Conservation (phyloP, 2,888 invertebrate genomes). For the Bursaphelenchus okinawaensis region DNA sequence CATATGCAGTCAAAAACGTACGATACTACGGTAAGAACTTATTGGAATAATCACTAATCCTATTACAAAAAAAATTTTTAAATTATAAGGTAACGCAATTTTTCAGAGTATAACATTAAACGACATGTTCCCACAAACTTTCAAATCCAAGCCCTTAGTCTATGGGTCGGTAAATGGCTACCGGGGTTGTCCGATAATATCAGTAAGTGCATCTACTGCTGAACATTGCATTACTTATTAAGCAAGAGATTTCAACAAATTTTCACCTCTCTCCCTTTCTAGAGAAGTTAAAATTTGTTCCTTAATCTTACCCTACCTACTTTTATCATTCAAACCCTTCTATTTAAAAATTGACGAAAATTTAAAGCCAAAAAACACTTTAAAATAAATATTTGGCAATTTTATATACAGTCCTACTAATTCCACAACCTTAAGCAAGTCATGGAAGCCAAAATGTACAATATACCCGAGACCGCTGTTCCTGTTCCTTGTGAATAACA, state of each 20-base stretch:
- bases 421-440: not conserved
- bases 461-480: not conserved
- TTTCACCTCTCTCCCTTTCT: too few relatives aligned
- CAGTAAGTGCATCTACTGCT: too few relatives aligned
- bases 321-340: too few relatives aligned
- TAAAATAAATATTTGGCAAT: too few relatives aligned
- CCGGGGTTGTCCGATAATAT: not conserved
- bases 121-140: not conserved
- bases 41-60: not conserved
- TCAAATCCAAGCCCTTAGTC: not conserved
- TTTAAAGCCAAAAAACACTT: too few relatives aligned
- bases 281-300: too few relatives aligned
- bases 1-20: slow-evolving; percentile 11
- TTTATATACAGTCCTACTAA: not conserved
- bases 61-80: not conserved
- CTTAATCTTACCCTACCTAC: too few relatives aligned
- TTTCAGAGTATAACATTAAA: slow-evolving; percentile 5
- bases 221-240: too few relatives aligned
- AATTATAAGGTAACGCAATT: too few relatives aligned
- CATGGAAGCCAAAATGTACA: not conserved
- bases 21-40: too few relatives aligned
- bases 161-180: not conserved
- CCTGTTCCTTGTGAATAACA: not conserved
- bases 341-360: too few relatives aligned
- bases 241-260: too few relatives aligned